Evolutionary conservation across 1,140 invertebrate genomes (phyloP).

Genomic region (Rhizoglyphus robini): DNA sequence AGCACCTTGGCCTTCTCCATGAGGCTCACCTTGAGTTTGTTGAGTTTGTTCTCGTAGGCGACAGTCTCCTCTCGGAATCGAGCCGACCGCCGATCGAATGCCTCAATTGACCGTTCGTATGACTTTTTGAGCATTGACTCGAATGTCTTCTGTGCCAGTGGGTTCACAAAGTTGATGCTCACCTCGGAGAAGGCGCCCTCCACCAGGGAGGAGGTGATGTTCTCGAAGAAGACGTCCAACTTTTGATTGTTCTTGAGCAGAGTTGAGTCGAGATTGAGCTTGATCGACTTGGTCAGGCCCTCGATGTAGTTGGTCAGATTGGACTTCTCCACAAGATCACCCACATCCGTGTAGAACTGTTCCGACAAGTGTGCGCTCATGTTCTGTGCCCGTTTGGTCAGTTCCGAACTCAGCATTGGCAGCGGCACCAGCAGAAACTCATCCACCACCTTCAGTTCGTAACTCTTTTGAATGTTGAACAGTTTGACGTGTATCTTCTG

Average conservation of each 20-base stretch:
- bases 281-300: not conserved
- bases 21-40: not conserved
- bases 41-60: not conserved
- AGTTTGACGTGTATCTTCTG: constrained; percentile 15
- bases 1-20: not conserved
- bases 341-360: not conserved
- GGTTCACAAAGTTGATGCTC: not conserved
- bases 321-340: not conserved
- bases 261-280: not conserved
- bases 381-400: not conserved
- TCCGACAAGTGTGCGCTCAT: not conserved
- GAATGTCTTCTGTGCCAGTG: not conserved
- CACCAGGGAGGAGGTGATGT: not conserved
- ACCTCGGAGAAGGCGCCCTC: not conserved
- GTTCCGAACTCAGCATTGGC: not conserved
- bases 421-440: not conserved
- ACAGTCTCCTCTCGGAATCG: not conserved
- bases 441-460: not conserved
- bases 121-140: not conserved
- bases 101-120: not conserved
- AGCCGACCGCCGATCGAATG: not conserved
- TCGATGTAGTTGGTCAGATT: not conserved
- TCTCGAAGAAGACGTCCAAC: constrained; percentile 2
- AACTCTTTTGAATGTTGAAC: not conserved
- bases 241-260: not conserved